Evolutionary conservation across 2,113 vertebrate genomes (phyloP).

Genomic region (Aphyosemion australe): DNA sequence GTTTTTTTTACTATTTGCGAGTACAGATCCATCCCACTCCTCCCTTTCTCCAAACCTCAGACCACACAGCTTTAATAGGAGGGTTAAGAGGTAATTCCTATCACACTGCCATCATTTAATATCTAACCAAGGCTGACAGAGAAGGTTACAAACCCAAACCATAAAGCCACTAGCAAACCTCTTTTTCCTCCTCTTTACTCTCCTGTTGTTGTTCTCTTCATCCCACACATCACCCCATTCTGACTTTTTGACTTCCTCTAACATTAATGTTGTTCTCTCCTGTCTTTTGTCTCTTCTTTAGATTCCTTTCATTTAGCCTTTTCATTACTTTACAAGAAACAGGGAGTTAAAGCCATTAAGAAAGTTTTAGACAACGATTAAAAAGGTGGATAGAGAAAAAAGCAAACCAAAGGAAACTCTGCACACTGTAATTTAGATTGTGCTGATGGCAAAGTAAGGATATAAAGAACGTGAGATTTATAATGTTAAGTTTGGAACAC

Average conservation of each 20-base stretch:
- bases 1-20: constrained; percentile 26
- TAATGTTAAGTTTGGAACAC: constrained; percentile 72
- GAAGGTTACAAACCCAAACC: constrained; percentile 75
- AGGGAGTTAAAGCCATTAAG: constrained; percentile 17
- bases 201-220: constrained; percentile 27
- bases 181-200: constrained; percentile 49
- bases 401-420: constrained; percentile 56
- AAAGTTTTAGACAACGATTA: constrained; percentile 7
- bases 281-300: not conserved
- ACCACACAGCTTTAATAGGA: constrained; percentile 73
- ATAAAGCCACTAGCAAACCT: constrained; percentile 66
- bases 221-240: constrained; percentile 5
- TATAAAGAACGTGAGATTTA: constrained; percentile 76
- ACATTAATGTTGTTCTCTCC: constrained; percentile 4
- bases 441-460: constrained; percentile 69
- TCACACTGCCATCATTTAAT: constrained; percentile 78
- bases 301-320: not conserved
- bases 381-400: constrained; percentile 44
- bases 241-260: constrained; percentile 3
- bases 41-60: constrained; percentile 69
- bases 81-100: constrained; percentile 79
- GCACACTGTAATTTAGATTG: constrained; percentile 74
- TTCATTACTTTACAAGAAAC: constrained; percentile 15
- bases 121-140: constrained; percentile 72
- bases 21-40: constrained; percentile 62